Evolutionary conservation across 2,113 vertebrate species (phyloP).

Genomic region (Anguilla rostrata): DNA sequence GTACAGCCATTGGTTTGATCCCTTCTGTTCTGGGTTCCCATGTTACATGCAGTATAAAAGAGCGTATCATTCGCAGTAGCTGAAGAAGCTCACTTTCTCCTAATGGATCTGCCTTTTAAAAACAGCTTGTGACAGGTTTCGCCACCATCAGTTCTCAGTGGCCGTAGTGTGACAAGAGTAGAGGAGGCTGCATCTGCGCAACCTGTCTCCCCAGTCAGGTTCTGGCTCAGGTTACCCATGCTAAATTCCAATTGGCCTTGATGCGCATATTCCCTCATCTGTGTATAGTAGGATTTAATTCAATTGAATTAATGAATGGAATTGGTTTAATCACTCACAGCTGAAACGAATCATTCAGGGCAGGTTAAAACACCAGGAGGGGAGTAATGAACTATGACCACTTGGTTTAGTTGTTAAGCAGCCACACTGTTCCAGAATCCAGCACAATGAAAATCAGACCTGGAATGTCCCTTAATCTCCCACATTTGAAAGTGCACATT

Average conservation of each 20-base stretch:
- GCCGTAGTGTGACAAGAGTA: not conserved
- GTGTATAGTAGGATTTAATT: constrained; percentile 14
- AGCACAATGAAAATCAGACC: not conserved
- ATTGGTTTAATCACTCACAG: constrained; percentile 8
- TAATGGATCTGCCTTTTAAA: not conserved
- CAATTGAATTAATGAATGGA: not conserved
- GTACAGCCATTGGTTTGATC: too few relatives aligned
- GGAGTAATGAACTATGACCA: not conserved
- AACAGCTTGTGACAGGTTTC: not conserved
- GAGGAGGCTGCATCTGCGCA: not conserved
- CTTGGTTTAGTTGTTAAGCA: not conserved
- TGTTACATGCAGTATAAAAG: not conserved
- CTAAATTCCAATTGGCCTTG: constrained; percentile 7
- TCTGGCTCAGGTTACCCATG: constrained; percentile 7
- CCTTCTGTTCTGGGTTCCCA: too few relatives aligned
- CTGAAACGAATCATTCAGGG: not conserved
- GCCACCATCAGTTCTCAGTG: not conserved
- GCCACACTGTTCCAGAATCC: not conserved
- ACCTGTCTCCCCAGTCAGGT: not conserved
- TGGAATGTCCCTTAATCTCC: not conserved
- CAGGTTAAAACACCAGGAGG: not conserved
- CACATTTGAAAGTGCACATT: not conserved
- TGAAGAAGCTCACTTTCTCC: not conserved
- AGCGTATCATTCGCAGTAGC: not conserved
- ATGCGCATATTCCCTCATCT: not conserved